phyloP scores from a whole-genome alignment of 2,113 vertebrate genomes.

The Notothenia coriiceps region DNA sequence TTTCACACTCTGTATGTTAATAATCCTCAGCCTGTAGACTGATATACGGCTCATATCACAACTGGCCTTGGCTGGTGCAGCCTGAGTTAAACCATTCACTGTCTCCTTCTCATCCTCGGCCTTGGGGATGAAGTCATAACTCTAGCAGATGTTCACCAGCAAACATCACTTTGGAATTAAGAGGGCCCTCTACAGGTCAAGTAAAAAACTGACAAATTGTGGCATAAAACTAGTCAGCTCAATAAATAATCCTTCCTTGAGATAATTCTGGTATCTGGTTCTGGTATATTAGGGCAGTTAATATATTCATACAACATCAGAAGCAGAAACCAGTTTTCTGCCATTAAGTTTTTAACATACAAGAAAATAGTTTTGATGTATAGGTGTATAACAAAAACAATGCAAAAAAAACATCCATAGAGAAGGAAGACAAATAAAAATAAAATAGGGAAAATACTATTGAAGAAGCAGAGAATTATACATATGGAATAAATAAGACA shows the following conservation, averaged over 20 bases:
- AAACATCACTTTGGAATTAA: constrained; percentile 30
- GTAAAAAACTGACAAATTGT: constrained; percentile 7
- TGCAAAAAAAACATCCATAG: too few species aligned
- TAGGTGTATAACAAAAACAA: too few species aligned
- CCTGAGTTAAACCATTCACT: constrained; percentile 32
- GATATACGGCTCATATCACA: constrained; percentile 40
- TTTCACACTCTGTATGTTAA: too few species aligned
- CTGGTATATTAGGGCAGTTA: not conserved
- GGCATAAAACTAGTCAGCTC: not conserved
- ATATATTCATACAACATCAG: not conserved
- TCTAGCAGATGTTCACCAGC: constrained; percentile 50
- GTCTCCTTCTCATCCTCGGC: constrained; percentile 51
- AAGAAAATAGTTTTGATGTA: too few species aligned
- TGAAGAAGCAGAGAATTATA: too few species aligned
- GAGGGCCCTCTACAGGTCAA: constrained; percentile 50
- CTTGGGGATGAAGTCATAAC: constrained; percentile 64
- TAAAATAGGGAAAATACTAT: too few species aligned
- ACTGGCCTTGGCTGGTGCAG: constrained; percentile 47
- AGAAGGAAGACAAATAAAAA: too few species aligned
- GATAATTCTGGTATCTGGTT: not conserved
- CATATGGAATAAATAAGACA: too few species aligned
- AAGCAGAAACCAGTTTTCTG: too few species aligned
- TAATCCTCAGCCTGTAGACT: not conserved
- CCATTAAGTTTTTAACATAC: too few species aligned
- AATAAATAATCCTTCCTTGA: constrained; percentile 5